Percentiles rank a stretch among this genome's conserved stretches.
Conservation (phyloP, 2,888 invertebrate genomes). For the Bibio marci region DNA sequence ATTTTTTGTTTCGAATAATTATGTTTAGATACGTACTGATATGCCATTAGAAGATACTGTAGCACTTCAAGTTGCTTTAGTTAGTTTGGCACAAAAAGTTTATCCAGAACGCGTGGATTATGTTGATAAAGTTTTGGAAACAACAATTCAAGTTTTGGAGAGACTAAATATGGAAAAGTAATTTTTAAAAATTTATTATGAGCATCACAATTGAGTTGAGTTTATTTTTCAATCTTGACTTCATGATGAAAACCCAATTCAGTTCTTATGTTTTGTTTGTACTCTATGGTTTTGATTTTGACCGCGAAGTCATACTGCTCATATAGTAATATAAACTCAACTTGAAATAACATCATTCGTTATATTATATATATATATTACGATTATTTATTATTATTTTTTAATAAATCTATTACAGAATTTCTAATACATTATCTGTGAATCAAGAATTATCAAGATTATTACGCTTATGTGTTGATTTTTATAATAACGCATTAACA, state of each 20-base stretch:
- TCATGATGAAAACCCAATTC: too few species aligned
- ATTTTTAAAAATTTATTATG: conserved; percentile 13
- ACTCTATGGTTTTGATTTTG: background rate
- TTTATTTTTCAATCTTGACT: background rate
- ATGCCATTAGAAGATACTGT: conserved; percentile 95
- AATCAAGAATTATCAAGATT: conserved; percentile 87
- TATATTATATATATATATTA: too few species aligned
- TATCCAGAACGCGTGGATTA: conserved; percentile 90
- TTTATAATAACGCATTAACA: conserved; percentile 81
- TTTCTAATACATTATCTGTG: conserved; percentile 38
- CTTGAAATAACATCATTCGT: too few species aligned
- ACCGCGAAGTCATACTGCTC: too few species aligned
- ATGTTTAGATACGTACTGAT: conserved; percentile 65
- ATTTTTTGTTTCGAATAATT: conserved; percentile 7
- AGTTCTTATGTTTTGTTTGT: background rate
- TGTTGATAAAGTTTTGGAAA: conserved; percentile 85
- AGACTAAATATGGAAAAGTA: conserved; percentile 73
- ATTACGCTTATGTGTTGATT: conserved; percentile 86
- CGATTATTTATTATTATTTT: conserved; percentile 6
- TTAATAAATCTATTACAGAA: too few species aligned
- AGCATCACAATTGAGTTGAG: background rate
- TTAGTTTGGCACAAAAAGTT: conserved; percentile 90
- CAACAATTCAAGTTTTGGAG: conserved; percentile 79
- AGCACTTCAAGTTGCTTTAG: conserved; percentile 82
- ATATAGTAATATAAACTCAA: too few species aligned